These are phyloP conservation scores for Mylabris phalerata DNA, from an alignment of 1,140 invertebrate genomes.

Conservation along the genomic window DNA sequence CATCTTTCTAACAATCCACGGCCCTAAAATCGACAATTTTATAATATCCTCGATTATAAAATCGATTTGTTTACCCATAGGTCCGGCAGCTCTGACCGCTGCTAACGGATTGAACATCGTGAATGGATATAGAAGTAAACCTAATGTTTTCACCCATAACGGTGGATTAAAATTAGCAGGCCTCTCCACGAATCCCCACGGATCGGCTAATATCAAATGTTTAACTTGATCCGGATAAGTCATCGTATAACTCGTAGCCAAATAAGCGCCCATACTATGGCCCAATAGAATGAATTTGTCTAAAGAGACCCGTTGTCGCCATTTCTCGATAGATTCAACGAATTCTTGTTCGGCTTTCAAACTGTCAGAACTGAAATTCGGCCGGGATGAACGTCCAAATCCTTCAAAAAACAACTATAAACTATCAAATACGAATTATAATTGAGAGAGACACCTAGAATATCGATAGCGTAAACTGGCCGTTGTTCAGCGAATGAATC, in stretches of 20 bases:
- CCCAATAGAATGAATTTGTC: constrained; percentile 88
- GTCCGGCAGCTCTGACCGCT: constrained; percentile 82
- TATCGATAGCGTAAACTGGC: constrained; percentile 90
- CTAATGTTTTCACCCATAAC: constrained; percentile 59
- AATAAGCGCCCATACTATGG: constrained; percentile 92
- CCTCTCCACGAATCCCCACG: constrained; percentile 93
- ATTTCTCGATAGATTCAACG: constrained; percentile 90
- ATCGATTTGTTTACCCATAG: constrained; percentile 57
- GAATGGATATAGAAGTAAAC: constrained; percentile 59
- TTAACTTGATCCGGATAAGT: constrained; percentile 76
- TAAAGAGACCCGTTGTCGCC: constrained; percentile 83
- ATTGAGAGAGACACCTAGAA: constrained; percentile 57
- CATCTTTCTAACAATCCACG: constrained; percentile 74
- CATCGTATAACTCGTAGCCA: constrained; percentile 85
- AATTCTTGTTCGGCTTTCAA: constrained; percentile 80
- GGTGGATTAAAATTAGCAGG: constrained; percentile 59
- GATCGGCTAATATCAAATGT: constrained; percentile 90
- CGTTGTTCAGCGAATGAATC: constrained; percentile 68
- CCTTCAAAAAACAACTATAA: constrained; percentile 46
- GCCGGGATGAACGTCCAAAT: constrained; percentile 89
- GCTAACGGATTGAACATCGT: constrained; percentile 88
- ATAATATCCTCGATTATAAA: background rate
- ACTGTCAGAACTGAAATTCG: constrained; percentile 74
- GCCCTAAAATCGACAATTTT: constrained; percentile 49
- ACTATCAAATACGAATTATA: background rate